A percentile compares a stretch with the other conserved stretches of the same genome.
Evolutionary conservation across 1,140 invertebrate genomes (phyloP).

Genomic region (Lepidotrigona ventralis): DNA sequence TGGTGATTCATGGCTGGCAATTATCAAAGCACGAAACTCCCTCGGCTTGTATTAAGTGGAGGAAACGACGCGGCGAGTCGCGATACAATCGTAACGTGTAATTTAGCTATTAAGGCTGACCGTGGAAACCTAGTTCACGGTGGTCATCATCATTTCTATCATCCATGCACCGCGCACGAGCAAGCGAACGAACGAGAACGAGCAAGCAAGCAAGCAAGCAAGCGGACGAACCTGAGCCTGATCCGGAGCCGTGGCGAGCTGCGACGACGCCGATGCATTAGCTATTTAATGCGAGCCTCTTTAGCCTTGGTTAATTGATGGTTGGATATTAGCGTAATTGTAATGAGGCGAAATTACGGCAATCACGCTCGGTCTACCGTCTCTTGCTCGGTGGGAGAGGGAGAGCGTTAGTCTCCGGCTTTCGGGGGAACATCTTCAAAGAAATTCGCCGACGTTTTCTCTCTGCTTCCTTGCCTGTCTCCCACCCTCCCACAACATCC

Average conservation of each 20-base stretch:
- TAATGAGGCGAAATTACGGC: slow-evolving; percentile 78
- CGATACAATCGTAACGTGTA: slow-evolving; percentile 51
- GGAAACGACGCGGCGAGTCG: slow-evolving; percentile 28
- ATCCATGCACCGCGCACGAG: slow-evolving; percentile 34
- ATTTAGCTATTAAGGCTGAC: slow-evolving; percentile 58
- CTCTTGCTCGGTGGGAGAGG: slow-evolving; percentile 46
- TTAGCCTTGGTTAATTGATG: slow-evolving; percentile 77
- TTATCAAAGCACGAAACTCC: slow-evolving; percentile 37
- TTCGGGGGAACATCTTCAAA: slow-evolving; percentile 62
- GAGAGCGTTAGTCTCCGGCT: slow-evolving; percentile 25
- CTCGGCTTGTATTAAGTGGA: slow-evolving; percentile 14
- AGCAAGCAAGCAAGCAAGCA: not conserved
- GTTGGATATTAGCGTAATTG: slow-evolving; percentile 77
- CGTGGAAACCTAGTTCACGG: slow-evolving; percentile 59
- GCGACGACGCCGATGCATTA: slow-evolving; percentile 74
- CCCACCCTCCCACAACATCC: no score
- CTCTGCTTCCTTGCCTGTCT: not conserved
- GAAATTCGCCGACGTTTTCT: slow-evolving; percentile 51
- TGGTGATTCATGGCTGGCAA: slow-evolving; percentile 24
- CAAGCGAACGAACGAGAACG: slow-evolving; percentile 38
- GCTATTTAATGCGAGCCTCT: slow-evolving; percentile 75
- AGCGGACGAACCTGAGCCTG: not conserved
- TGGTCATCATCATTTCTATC: slow-evolving; percentile 57
- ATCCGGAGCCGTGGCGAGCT: slow-evolving; percentile 49
- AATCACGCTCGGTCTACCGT: slow-evolving; percentile 74